Percentiles rank a stretch among this genome's conserved stretches.
phyloP scores from a whole-genome alignment of 2,113 vertebrate genomes.

The Acinonyx jubatus region DNA sequence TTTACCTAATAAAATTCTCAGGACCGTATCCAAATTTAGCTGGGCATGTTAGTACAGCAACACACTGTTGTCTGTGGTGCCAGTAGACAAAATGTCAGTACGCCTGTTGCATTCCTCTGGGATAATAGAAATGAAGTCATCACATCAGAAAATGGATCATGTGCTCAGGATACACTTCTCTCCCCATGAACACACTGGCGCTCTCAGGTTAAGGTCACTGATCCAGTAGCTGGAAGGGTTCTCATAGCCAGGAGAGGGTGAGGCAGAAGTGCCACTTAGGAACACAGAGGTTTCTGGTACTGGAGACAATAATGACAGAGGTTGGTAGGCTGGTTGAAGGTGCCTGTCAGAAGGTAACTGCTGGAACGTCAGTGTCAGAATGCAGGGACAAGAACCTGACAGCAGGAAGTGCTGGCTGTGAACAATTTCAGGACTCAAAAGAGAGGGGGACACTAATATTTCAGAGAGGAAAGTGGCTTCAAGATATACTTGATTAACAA shows the following conservation, averaged over 20 bases:
- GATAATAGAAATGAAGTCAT: conserved; percentile 64
- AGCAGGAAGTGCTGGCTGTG: background rate
- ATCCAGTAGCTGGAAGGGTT: background rate
- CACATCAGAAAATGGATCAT: conserved; percentile 58
- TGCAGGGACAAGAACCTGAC: background rate
- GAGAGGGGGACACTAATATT: too few species aligned
- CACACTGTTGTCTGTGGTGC: conserved; percentile 1
- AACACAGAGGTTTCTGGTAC: background rate
- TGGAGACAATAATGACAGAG: background rate
- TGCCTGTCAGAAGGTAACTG: background rate
- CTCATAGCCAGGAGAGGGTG: background rate
- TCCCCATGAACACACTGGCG: conserved; percentile 46
- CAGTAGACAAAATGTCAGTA: conserved; percentile 40
- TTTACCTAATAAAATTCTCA: background rate
- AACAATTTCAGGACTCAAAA: background rate
- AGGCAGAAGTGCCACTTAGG: background rate
- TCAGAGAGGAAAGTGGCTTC: background rate
- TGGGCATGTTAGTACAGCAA: background rate
- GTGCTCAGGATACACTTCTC: background rate
- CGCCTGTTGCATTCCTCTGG: conserved; percentile 40
- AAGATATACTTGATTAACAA: background rate
- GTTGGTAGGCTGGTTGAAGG: background rate
- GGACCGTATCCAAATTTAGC: background rate
- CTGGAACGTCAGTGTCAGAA: background rate
- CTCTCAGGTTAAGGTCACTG: background rate